Conservation (phyloP, 2,888 invertebrate species). For the Chrysolina americana region DNA sequence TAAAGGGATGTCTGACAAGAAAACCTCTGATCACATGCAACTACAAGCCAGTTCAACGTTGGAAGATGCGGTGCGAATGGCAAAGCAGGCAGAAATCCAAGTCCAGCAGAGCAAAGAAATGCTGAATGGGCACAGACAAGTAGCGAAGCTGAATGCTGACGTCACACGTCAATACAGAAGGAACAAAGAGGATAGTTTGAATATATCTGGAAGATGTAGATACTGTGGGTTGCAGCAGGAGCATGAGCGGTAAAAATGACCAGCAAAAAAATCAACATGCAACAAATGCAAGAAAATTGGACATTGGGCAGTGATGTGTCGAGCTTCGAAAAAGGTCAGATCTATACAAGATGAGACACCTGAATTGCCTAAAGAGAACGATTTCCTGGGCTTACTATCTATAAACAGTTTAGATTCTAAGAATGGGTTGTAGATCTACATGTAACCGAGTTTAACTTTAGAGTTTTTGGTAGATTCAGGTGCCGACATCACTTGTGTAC, state of each 20-base stretch:
- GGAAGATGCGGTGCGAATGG: background rate
- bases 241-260: constrained; percentile 35
- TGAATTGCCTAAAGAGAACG: constrained; percentile 11
- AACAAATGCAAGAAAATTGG: constrained; percentile 36
- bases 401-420: constrained; percentile 22
- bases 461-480: too few relatives aligned
- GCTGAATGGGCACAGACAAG: background rate
- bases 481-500: too few relatives aligned
- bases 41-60: too few relatives aligned
- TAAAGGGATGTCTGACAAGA: background rate
- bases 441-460: constrained; percentile 21
- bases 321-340: constrained; percentile 27
- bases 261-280: constrained; percentile 39
- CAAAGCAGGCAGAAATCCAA: constrained; percentile 1
- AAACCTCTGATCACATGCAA: background rate
- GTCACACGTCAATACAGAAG: too few relatives aligned
- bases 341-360: constrained; percentile 25
- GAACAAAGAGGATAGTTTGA: too few relatives aligned
- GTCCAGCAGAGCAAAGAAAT: constrained; percentile 1
- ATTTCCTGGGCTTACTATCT: constrained; percentile 23
- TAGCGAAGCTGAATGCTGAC: too few relatives aligned
- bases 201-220: too few relatives aligned
- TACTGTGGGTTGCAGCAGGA: constrained; percentile 24
- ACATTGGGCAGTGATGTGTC: constrained; percentile 36
- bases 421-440: constrained; percentile 14